Evolutionary conservation across 53 echinoderm and acorn worm species (phyloP).

Genomic region (Arbacia lixula): DNA sequence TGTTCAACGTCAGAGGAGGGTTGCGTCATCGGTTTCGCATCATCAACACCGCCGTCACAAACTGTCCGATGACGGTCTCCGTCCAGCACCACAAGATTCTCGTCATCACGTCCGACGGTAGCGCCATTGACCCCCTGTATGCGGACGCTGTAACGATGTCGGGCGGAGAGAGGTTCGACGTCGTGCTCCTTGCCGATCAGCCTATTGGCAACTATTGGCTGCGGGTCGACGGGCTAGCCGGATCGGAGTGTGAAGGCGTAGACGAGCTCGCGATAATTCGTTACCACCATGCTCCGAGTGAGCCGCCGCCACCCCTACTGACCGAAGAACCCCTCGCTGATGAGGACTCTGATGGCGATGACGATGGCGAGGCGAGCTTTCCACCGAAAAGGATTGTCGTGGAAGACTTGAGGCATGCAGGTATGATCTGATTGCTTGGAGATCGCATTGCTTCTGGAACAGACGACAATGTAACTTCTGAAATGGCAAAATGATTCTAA

Average conservation of each 20-base stretch:
- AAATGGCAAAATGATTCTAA: too few species aligned
- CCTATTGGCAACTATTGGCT: slow-evolving; percentile 85
- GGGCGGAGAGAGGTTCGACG: slow-evolving; percentile 90
- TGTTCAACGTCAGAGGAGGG: slow-evolving; percentile 64
- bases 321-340: too few species aligned
- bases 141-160: slow-evolving; percentile 75
- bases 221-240: slow-evolving; percentile 66
- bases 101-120: slow-evolving; percentile 83
- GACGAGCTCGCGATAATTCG: slow-evolving; percentile 76
- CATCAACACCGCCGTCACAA: slow-evolving; percentile 90
- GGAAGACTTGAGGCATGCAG: too few species aligned
- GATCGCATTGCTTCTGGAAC: too few species aligned
- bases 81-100: slow-evolving; percentile 77
- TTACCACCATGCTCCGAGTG: slow-evolving; percentile 54
- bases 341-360: too few species aligned
- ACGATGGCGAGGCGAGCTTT: too few species aligned
- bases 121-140: slow-evolving; percentile 53
- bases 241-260: slow-evolving; percentile 64
- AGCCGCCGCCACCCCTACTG: not conserved
- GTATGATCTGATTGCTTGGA: too few species aligned
- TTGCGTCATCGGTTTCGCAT: slow-evolving; percentile 80
- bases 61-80: slow-evolving; percentile 82
- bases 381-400: too few species aligned
- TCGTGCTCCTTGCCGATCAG: slow-evolving; percentile 77
- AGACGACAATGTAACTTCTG: too few species aligned